Evolutionary conservation across 64 coral and sea anemone genomes (phyloP), one percentile per base, ranked within the genome.

Genomic region (Pocillopora verrucosa): DNA sequence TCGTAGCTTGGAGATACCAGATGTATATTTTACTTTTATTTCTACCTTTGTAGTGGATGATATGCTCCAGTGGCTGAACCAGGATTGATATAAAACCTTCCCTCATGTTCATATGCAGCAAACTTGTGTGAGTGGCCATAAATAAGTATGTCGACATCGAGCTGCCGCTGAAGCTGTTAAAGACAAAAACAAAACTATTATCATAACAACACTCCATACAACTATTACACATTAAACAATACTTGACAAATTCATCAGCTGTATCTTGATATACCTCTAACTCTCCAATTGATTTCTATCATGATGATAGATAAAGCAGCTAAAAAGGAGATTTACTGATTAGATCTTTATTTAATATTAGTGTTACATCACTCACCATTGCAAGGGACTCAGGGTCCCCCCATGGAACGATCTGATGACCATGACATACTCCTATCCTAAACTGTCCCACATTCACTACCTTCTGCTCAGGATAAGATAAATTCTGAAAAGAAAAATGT

Each of bases 81-180:
- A 90, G 97, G 97, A 74, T 99, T 99, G 74, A 99, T 99, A 60
- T 99, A 99, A 83, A 99, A 99, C 79, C 93, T 99, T 81, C 91
- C 97, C 61, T 99, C 97, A 82, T 99, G 97, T 91, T 99, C 97
- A 89, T 99, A 99, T 22, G 97, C 97, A 30, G 95, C 97, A 99
- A 99, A 99, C 90, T 99, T 99, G 60, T 99, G 97, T 22, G 97
- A 95, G 73, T 99, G 97, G 15, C 97, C 97, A 93, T 86, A 99
- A 9, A 99, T 99, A 65, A 99, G 89, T 69, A 99, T 99, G 38
- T 99, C 97, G 76, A 99, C 97, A 91, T 99, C 97, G 10, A 99
- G 76, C 76, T 99, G 97, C 1, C 97, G 87, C 51, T 99, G 97
- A 74, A 99, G 78, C 97, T 99, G 78, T 16, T 89, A 37, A 82